Evolutionary conservation across 2,888 invertebrate species (phyloP), one percentile per base, ranked within the genome.

Genomic region (Strigamia transsilvanica): DNA sequence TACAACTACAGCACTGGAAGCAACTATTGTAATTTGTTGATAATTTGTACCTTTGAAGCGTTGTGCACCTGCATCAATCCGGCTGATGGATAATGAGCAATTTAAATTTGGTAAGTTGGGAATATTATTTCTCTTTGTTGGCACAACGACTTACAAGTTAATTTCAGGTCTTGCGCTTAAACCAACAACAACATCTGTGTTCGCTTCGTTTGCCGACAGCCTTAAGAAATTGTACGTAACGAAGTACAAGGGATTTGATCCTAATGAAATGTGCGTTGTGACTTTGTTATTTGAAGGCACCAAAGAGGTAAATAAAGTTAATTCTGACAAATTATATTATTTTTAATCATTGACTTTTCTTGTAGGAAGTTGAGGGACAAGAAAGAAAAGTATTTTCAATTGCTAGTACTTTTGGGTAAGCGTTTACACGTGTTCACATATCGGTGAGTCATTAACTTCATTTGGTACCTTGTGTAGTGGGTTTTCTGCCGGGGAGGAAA

Each of bases 1-100:
- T 27, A 27, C 27, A 27, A 27, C 3, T 27, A 27, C 27, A 27
- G 27, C 27, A 27, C 27, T 27, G 27, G 27, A 3, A 3, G 3
- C 27, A 27, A 27, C 2, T 27, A 27, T 27, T 27, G 27, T 38
- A 38, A 10, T 38, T 38, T 38, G 38, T 38, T 27, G 10, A 2
- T 10, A 38, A 38, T 38, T 38, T 38, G 82, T 82, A 34, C 83
- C 85, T 82, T 85, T 27, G 3, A 91, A 93, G 87, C 91, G 97
- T 81, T 94, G 96, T 87, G 98, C 98, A 87, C 99, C 99, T 0
- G 94, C 99, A 18, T 99, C 98, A 21, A 94, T 99, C 83, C 91
- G 99, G 27, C 90, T 99, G 12, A 95, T 99, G 94, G 99, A 99
- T 88, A 99, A 99, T 86, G 95, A 97, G 84, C 99, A 99, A 90